A percentile compares a stretch with the other conserved stretches of the same genome.
Evolutionary conservation across 2,113 vertebrate species (phyloP).

Genomic region (Agapornis roseicollis): DNA sequence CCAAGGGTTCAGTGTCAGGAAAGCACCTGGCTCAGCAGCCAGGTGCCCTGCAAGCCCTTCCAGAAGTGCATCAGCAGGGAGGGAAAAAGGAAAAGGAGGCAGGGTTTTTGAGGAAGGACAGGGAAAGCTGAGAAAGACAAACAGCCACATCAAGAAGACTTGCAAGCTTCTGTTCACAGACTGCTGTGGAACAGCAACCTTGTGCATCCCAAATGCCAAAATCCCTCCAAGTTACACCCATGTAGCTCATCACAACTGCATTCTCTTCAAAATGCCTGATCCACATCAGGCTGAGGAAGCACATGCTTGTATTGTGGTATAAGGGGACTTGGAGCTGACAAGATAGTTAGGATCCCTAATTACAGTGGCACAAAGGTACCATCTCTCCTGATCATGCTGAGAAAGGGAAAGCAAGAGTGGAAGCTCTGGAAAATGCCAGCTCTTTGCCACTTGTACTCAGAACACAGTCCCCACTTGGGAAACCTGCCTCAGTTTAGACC

Average conservation of each 20-base stretch:
- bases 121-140: not conserved
- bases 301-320: not conserved
- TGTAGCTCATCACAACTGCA: not conserved
- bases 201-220: not conserved
- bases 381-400: not conserved
- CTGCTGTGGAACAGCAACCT: not conserved
- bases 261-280: not conserved
- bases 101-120: not conserved
- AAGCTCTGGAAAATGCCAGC: not conserved
- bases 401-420: not conserved
- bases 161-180: not conserved
- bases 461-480: not conserved
- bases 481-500: constrained; percentile 31
- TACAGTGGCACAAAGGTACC: not conserved
- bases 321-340: not conserved
- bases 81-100: not conserved
- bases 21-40: not conserved
- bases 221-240: not conserved
- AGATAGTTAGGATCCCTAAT: not conserved
- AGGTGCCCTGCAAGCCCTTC: not conserved
- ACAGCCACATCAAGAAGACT: not conserved
- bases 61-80: not conserved
- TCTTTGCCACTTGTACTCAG: not conserved
- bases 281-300: not conserved
- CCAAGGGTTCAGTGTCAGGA: not conserved